Evolutionary conservation across 2,888 invertebrate species (phyloP).

Genomic region (Arge pagana): DNA sequence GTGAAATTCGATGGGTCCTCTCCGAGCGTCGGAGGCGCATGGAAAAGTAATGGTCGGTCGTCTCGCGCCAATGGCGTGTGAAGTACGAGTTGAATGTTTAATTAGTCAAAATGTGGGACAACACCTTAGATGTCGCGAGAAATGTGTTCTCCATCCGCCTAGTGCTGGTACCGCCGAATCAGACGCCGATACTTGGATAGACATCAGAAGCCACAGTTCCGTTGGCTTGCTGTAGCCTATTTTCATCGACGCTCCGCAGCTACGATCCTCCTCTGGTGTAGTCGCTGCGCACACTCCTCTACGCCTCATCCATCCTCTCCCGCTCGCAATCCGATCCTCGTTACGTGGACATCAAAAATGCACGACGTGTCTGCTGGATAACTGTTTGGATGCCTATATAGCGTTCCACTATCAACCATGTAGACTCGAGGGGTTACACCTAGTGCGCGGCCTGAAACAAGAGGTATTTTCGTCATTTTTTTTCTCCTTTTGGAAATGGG

Average conservation of each 20-base stretch:
- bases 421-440: no score
- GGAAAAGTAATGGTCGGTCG: constrained; percentile 1
- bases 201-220: constrained; percentile 10
- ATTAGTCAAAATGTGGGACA: constrained; percentile 23
- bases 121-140: constrained; percentile 24
- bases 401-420: constrained; percentile 12
- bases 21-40: neutral
- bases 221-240: constrained; percentile 5
- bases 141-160: constrained; percentile 22
- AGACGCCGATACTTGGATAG: constrained; percentile 7
- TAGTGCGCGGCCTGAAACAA: no score
- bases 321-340: constrained; percentile 14
- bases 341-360: constrained; percentile 37
- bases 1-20: neutral
- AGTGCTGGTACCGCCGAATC: constrained; percentile 21
- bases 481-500: no score
- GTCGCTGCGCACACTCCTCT: constrained; percentile 9
- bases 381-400: constrained; percentile 29
- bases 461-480: no score
- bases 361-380: constrained; percentile 35
- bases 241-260: constrained; percentile 11
- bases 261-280: no score
- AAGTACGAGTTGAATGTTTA: constrained; percentile 24
- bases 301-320: constrained; percentile 14
- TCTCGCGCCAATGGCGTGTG: constrained; percentile 8